These are phyloP conservation scores for Tetrapedia diversipes DNA, from an alignment of 2,888 invertebrate genomes.

Conservation along the genomic window DNA sequence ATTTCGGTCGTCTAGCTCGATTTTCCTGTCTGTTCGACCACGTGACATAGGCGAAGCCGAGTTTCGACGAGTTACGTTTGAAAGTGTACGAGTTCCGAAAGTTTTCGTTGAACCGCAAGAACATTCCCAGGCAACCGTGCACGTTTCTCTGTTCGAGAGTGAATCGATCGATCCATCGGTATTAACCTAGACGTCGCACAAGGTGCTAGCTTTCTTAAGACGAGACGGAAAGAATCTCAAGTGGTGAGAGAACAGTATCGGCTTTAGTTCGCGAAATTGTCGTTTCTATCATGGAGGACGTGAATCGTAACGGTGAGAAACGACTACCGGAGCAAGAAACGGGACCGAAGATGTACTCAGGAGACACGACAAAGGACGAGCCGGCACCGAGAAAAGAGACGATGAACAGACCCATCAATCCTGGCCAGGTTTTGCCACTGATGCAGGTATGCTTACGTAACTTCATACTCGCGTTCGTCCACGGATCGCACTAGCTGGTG, in stretches of 20 bases:
- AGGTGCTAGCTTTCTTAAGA: background rate
- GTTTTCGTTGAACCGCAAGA: background rate
- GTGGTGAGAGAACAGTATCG: constrained; percentile 15
- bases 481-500: constrained; percentile 2
- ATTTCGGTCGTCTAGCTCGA: constrained; percentile 7
- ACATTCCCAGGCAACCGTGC: background rate
- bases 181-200: background rate
- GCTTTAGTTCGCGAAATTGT: background rate
- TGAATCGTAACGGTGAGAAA: constrained; percentile 23
- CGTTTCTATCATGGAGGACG: constrained; percentile 50
- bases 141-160: constrained; percentile 7
- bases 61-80: background rate
- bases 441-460: constrained; percentile 76
- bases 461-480: constrained; percentile 1
- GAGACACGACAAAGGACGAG: constrained; percentile 14
- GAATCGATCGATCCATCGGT: constrained; percentile 40
- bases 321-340: constrained; percentile 32
- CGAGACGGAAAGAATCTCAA: background rate
- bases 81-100: constrained; percentile 14
- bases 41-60: constrained; percentile 34
- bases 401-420: constrained; percentile 40
- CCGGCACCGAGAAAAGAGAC: constrained; percentile 19
- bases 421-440: constrained; percentile 62
- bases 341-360: background rate
- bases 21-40: constrained; percentile 31